These are phyloP conservation scores for Sebastes iracundus DNA, from an alignment of 2,797 vertebrate species.

Conservation along the genomic window DNA sequence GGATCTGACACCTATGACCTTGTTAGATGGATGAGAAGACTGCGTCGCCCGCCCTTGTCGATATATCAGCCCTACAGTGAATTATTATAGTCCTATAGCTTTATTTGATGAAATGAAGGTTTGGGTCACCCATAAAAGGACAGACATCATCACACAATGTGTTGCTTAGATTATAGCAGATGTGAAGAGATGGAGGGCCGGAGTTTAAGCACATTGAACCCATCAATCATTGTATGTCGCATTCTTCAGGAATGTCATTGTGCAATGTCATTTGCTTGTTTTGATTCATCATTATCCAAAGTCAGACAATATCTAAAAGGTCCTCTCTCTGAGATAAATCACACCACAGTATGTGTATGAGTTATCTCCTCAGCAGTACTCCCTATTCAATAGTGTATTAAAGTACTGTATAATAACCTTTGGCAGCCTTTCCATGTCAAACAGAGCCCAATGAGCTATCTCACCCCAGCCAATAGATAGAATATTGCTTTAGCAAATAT, in stretches of 20 bases:
- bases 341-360: not conserved
- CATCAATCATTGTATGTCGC: not conserved
- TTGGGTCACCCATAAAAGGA: not conserved
- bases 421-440: conserved; percentile 1
- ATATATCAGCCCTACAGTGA: conserved; percentile 3
- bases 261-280: not conserved
- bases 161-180: not conserved
- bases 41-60: conserved; percentile 18
- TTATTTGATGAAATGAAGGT: conserved; percentile 8
- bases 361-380: not conserved
- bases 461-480: not conserved
- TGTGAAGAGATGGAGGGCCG: not conserved
- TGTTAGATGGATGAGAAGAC: conserved; percentile 31
- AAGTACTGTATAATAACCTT: not conserved
- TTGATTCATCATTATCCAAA: not conserved
- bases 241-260: not conserved
- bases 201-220: not conserved
- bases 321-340: not conserved
- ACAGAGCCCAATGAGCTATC: conserved; percentile 4
- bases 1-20: conserved; percentile 65
- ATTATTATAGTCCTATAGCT: not conserved
- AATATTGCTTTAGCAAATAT: conserved; percentile 1
- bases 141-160: not conserved
- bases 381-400: not conserved
- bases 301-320: not conserved